Base-by-base conservation (phyloP, 2,797 vertebrate species). In the Chiroxiphia lanceolata region DNA sequence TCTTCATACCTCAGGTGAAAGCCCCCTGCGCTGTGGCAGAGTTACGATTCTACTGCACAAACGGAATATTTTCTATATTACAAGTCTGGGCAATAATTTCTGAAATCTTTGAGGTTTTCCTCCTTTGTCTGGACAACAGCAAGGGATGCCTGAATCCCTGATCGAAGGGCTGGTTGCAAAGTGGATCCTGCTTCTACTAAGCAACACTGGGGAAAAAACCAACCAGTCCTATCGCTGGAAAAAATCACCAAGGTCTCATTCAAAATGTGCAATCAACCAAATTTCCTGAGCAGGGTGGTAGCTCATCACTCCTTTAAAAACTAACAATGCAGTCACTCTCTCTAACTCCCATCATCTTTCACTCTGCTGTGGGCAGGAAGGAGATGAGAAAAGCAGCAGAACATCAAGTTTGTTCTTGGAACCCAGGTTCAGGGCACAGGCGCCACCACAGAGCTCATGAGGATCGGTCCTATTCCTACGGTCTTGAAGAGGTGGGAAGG, bases 361-460 rank as follows among this genome's bases (percentile, higher is more conserved):
- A 9, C 19, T 3, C 27, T 54, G 53, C 57, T 26, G 50, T 3
- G 60, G 53, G n/a, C 83, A 65, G 6, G 45, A 67, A 59, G 38
- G 68, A 86, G 42, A 50, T 15, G 20, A 64, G 60, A 68, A 34
- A 42, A 45, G 69, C 45, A 16, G 5, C 1, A 15, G 33, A 78
- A 78, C 2, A 6, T 13, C 33, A 34, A 1, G 1, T 22, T 0
- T 0, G 4, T 11, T 59, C 5, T 38, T 20, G 2, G 3, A 61
- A 34, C 33, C 56, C 19, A 29, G 0, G 3, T 22, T 48, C 63
- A 69, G 50, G 40, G 56, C 48, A 29, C 36, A n/a, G 50, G 25
- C 87, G 59, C 18, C 47, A 42, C 6, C 48, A 25, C 20, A 12
- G 50, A 21, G 7, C 48, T 40, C 2, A 2, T 1, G 4, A 25